A percentile compares a stretch with the other conserved stretches of the same genome.
phyloP scores from a whole-genome alignment of 2,797 vertebrate species.

The Rhynchotus rufescens region DNA sequence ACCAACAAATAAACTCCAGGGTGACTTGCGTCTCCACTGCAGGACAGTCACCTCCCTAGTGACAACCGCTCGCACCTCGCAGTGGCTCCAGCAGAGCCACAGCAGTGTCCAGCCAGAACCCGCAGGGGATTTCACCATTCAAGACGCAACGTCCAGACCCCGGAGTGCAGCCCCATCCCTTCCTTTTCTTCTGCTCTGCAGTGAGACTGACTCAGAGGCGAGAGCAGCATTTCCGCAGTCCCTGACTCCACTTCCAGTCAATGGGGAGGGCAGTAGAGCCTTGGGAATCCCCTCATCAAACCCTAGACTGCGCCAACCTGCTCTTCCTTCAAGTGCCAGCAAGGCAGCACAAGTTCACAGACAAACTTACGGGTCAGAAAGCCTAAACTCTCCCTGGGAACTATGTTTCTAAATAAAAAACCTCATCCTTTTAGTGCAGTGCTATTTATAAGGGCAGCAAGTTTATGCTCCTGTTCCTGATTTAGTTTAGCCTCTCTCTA shows the following conservation, averaged over 20 bases:
- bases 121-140: background rate
- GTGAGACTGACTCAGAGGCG: background rate
- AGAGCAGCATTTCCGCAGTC: background rate
- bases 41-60: background rate
- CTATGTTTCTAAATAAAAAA: conserved; percentile 53
- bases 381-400: conserved; percentile 1
- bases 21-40: background rate
- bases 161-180: background rate
- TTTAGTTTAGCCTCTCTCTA: conserved; percentile 48
- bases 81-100: background rate
- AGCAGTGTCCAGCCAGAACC: background rate
- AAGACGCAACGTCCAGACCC: background rate
- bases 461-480: conserved; percentile 12
- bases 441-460: conserved; percentile 37
- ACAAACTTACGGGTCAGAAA: conserved; percentile 5
- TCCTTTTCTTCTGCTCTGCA: background rate
- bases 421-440: background rate
- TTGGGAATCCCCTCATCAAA: background rate
- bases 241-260: background rate
- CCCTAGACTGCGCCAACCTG: background rate
- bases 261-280: background rate
- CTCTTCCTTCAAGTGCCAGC: background rate
- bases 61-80: background rate
- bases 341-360: background rate
- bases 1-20: background rate